phyloP scores from a whole-genome alignment of 1,140 invertebrate genomes.

The Eumeta japonica region DNA sequence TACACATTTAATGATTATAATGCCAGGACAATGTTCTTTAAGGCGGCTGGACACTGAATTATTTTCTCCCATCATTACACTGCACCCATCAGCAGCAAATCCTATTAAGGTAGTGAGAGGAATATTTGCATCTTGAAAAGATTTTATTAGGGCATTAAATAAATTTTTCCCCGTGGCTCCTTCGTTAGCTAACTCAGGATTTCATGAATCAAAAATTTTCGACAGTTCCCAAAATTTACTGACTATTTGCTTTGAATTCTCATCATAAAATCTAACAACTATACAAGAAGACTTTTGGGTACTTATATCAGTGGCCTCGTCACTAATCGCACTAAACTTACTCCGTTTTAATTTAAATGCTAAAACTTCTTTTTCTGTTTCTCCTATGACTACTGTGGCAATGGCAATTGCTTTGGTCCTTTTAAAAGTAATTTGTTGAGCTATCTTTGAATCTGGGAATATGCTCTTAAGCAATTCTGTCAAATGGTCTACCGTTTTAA shows the following conservation, averaged over 20 bases:
- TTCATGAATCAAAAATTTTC: neutral
- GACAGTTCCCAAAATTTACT: too few species aligned
- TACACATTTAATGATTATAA: slow-evolving; percentile 9
- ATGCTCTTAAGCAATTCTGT: too few species aligned
- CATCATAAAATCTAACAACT: neutral
- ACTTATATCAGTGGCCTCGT: slow-evolving; percentile 1
- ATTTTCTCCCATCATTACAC: slow-evolving; percentile 11
- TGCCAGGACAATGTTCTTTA: slow-evolving; percentile 3
- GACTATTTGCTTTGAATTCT: too few species aligned
- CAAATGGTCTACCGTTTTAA: too few species aligned
- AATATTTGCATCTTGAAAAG: neutral
- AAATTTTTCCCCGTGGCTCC: neutral
- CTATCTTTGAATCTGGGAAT: too few species aligned
- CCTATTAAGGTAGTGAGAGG: slow-evolving; percentile 8
- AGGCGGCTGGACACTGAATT: slow-evolving; percentile 8
- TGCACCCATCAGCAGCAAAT: slow-evolving; percentile 9
- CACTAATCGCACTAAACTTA: too few species aligned
- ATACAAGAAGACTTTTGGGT: slow-evolving; percentile 1
- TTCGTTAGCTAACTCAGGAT: neutral
- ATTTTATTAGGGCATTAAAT: neutral
- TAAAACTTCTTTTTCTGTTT: too few species aligned
- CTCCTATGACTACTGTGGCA: too few species aligned
- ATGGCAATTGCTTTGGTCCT: too few species aligned
- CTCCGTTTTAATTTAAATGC: too few species aligned
- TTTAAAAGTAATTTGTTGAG: too few species aligned